Percentiles rank a stretch among this genome's conserved stretches.
Evolutionary conservation across 1,140 invertebrate genomes (phyloP).

Genomic region (Hylaeus anthracinus): DNA sequence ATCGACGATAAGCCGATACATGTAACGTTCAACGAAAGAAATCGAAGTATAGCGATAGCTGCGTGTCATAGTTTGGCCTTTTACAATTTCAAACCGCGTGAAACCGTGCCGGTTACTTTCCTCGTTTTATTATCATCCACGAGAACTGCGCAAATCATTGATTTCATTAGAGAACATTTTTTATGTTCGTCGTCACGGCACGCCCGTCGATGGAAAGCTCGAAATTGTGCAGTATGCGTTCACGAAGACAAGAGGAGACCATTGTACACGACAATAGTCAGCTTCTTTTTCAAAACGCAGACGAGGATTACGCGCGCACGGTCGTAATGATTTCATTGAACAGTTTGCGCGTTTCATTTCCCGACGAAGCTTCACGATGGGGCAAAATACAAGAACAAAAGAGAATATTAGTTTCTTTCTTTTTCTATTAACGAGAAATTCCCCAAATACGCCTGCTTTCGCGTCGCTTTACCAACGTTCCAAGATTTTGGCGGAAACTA

Average conservation of each 20-base stretch:
- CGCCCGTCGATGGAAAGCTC: constrained; percentile 30
- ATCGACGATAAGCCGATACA: constrained; percentile 36
- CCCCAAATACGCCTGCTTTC: background rate
- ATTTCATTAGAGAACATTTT: constrained; percentile 45
- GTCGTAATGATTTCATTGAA: constrained; percentile 24
- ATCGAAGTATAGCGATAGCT: constrained; percentile 54
- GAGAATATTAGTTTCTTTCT: background rate
- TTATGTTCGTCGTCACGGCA: constrained; percentile 26
- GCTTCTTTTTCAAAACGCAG: background rate
- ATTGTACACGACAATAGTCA: background rate
- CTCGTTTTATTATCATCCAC: constrained; percentile 60
- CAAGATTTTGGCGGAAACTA: background rate
- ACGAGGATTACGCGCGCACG: constrained; percentile 9
- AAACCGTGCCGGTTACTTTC: constrained; percentile 56
- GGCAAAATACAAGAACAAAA: constrained; percentile 9
- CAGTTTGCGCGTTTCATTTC: constrained; percentile 11
- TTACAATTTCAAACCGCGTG: constrained; percentile 44
- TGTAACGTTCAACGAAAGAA: constrained; percentile 37
- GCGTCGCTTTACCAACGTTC: background rate
- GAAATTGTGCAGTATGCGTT: constrained; percentile 31
- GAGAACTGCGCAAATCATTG: constrained; percentile 55
- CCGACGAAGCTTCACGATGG: constrained; percentile 33
- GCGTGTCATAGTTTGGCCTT: constrained; percentile 65
- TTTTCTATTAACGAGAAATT: background rate
- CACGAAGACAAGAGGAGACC: background rate